These are phyloP conservation scores for Cataglyphis cursor DNA, from an alignment of 2,888 invertebrate species.

Conservation along the genomic window DNA sequence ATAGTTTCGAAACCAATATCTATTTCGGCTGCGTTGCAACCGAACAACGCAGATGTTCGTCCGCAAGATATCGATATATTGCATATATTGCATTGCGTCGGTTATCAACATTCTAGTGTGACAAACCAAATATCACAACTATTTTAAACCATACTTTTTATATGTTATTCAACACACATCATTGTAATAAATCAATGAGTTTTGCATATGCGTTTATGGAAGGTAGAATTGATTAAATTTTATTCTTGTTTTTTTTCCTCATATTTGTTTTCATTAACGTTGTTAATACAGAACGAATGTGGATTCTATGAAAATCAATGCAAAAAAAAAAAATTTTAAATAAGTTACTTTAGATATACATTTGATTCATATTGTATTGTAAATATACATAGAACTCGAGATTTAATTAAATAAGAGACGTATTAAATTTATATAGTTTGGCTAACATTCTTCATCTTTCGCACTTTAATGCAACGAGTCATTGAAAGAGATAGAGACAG, in stretches of 20 bases:
- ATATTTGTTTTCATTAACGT: neutral
- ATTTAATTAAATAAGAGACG: neutral
- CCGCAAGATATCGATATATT: neutral
- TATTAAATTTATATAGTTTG: constrained; percentile 24
- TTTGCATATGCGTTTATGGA: neutral
- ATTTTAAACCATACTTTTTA: neutral
- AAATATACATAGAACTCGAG: neutral
- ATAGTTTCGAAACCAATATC: constrained; percentile 59
- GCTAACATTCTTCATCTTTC: constrained; percentile 34
- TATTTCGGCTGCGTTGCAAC: neutral
- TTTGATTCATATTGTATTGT: constrained; percentile 11
- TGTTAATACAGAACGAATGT: neutral
- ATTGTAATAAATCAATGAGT: neutral
- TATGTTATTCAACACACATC: neutral
- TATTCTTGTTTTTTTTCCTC: neutral
- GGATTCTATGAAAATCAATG: neutral
- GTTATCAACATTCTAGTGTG: neutral
- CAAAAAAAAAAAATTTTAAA: neutral
- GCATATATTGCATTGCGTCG: neutral
- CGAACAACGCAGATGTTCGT: constrained; percentile 4
- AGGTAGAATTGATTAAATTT: neutral
- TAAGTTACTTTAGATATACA: neutral
- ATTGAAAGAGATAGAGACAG: constrained; percentile 13
- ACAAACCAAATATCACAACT: neutral
- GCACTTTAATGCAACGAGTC: constrained; percentile 44